These are phyloP conservation scores for Formica exsecta DNA, from an alignment of 1,140 invertebrate genomes.

Conservation along the genomic window DNA sequence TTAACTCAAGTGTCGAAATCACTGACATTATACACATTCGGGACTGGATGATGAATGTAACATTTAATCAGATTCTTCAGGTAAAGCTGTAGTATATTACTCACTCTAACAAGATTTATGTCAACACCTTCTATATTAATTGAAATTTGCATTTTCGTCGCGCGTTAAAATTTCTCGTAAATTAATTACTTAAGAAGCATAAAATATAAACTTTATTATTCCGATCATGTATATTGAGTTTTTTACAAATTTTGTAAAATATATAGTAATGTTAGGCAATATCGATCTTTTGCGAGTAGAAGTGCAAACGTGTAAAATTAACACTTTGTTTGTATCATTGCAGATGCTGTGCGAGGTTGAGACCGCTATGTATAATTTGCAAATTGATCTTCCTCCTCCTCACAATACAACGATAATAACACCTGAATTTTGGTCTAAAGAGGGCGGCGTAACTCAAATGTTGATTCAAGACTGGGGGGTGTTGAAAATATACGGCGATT, in stretches of 20 bases:
- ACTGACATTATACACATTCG: conserved; percentile 76
- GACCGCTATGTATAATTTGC: conserved; percentile 80
- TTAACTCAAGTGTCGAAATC: conserved; percentile 80
- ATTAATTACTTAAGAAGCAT: neutral
- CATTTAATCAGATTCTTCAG: conserved; percentile 82
- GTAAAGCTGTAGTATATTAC: conserved; percentile 68
- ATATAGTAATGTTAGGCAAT: neutral
- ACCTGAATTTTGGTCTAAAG: conserved; percentile 82
- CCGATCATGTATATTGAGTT: neutral
- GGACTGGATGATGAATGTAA: conserved; percentile 81
- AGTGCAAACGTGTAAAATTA: conserved; percentile 5
- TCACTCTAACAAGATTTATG: neutral
- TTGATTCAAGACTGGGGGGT: conserved; percentile 86
- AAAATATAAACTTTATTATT: conserved; percentile 16
- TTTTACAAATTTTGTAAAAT: neutral
- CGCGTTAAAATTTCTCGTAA: conserved; percentile 19
- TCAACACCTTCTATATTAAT: conserved; percentile 9
- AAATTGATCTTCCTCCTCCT: conserved; percentile 72
- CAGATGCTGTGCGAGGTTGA: conserved; percentile 87
- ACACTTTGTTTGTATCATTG: conserved; percentile 37
- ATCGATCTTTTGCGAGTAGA: conserved; percentile 12
- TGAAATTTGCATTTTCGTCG: conserved; percentile 16
- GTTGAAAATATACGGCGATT: conserved; percentile 81
- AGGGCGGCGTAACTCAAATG: conserved; percentile 83
- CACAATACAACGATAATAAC: conserved; percentile 77